Conservation (phyloP, 2,888 invertebrate species). For the Miltochrista miniata region DNA sequence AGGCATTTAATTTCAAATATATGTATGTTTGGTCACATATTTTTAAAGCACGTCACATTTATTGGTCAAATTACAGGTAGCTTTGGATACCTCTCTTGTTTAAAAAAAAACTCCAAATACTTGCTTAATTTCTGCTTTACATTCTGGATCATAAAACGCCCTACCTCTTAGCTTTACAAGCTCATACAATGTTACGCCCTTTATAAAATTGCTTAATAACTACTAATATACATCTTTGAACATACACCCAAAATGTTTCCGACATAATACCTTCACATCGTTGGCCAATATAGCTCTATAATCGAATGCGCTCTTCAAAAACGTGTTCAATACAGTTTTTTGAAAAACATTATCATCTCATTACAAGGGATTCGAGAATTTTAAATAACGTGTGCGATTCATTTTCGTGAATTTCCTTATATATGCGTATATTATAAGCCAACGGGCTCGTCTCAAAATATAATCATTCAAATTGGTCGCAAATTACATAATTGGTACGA, state of each 20-base stretch:
- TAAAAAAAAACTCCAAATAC: conserved; percentile 1
- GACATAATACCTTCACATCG: conserved; percentile 14
- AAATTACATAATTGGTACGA: conserved; percentile 75
- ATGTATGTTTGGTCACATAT: no score
- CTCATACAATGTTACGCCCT: neutral
- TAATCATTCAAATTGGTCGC: conserved; percentile 76
- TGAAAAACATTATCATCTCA: conserved; percentile 66
- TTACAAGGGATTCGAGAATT: conserved; percentile 55
- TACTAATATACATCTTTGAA: conserved; percentile 16
- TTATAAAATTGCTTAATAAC: conserved; percentile 17
- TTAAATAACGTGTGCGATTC: conserved; percentile 53
- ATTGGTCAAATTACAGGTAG: no score
- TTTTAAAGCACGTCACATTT: no score
- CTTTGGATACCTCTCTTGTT: no score
- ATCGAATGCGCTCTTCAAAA: conserved; percentile 29
- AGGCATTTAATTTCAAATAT: no score
- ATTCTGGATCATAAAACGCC: conserved; percentile 1
- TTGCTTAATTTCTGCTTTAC: conserved; percentile 5
- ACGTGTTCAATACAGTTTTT: conserved; percentile 44
- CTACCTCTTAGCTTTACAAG: conserved; percentile 1
- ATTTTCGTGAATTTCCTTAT: conserved; percentile 66
- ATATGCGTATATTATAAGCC: conserved; percentile 56
- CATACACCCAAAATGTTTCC: conserved; percentile 13
- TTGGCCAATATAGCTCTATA: conserved; percentile 29
- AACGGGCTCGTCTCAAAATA: conserved; percentile 50